A percentile compares a stretch with the other conserved stretches of the same genome.
phyloP scores from a whole-genome alignment of 2,888 invertebrate genomes.

The Axea sp. region DNA sequence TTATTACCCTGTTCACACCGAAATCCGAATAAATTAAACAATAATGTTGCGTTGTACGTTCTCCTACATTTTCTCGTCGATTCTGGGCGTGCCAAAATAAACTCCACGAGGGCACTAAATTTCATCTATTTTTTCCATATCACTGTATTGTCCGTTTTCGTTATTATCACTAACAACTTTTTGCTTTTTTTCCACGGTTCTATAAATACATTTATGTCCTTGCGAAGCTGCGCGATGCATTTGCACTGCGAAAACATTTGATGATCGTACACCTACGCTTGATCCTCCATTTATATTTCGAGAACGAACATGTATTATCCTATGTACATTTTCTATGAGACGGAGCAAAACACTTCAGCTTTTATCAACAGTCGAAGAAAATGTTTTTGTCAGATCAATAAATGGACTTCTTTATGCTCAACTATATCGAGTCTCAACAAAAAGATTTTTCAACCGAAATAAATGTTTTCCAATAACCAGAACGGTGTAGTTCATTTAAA shows the following conservation, averaged over 20 bases:
- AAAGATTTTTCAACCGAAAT: too few species aligned
- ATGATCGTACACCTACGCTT: slow-evolving; percentile 41
- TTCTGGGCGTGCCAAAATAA: slow-evolving; percentile 19
- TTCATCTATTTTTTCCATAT: slow-evolving; percentile 34
- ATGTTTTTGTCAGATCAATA: neutral
- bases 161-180: slow-evolving; percentile 43
- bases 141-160: slow-evolving; percentile 20
- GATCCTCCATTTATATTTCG: slow-evolving; percentile 29
- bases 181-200: slow-evolving; percentile 2
- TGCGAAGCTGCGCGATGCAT: slow-evolving; percentile 10
- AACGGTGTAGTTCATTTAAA: too few species aligned
- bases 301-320: slow-evolving; percentile 13
- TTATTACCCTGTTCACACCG: slow-evolving; percentile 24
- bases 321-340: slow-evolving; percentile 4
- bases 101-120: slow-evolving; percentile 24
- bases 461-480: too few species aligned
- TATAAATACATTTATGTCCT: slow-evolving; percentile 38
- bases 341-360: slow-evolving; percentile 4
- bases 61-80: slow-evolving; percentile 18
- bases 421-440: too few species aligned
- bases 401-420: too few species aligned
- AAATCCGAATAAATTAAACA: slow-evolving; percentile 29
- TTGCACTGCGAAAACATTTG: slow-evolving; percentile 29
- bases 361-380: slow-evolving; percentile 20
- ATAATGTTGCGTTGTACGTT: slow-evolving; percentile 9